phyloP scores from a whole-genome alignment of 2,113 vertebrate species.

The Isichthys henryi region DNA sequence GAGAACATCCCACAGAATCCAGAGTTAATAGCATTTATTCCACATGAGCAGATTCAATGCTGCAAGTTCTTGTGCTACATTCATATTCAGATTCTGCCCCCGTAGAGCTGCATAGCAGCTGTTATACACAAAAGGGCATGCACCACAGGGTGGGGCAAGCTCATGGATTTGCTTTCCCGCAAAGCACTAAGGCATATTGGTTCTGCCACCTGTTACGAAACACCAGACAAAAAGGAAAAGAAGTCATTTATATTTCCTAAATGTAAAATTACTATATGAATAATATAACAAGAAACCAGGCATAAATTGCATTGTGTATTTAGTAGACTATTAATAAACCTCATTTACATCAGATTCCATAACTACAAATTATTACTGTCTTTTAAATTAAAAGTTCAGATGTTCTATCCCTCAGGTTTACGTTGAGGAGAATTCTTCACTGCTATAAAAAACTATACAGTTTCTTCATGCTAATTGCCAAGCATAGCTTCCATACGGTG shows the following conservation, averaged over 20 bases:
- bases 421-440: not conserved
- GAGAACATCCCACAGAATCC: not conserved
- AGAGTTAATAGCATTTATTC: conserved; percentile 32
- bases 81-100: conserved; percentile 48
- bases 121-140: conserved; percentile 32
- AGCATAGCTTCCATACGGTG: not conserved
- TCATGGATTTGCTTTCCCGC: conserved; percentile 10
- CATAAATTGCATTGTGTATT: not conserved
- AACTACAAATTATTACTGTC: not conserved
- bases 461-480: not conserved
- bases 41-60: conserved; percentile 17
- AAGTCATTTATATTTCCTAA: not conserved
- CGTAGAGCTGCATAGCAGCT: conserved; percentile 24
- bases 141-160: not conserved
- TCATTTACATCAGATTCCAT: not conserved
- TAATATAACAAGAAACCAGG: not conserved
- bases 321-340: not conserved
- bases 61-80: conserved; percentile 31
- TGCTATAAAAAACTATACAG: not conserved
- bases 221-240: not conserved
- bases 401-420: not conserved
- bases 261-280: not conserved
- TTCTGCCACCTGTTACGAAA: not conserved
- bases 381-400: not conserved
- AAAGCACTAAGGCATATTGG: not conserved